These are phyloP conservation scores for Pseudochirops corinnae DNA, from an alignment of 2,797 vertebrate genomes.

Conservation along the genomic window DNA sequence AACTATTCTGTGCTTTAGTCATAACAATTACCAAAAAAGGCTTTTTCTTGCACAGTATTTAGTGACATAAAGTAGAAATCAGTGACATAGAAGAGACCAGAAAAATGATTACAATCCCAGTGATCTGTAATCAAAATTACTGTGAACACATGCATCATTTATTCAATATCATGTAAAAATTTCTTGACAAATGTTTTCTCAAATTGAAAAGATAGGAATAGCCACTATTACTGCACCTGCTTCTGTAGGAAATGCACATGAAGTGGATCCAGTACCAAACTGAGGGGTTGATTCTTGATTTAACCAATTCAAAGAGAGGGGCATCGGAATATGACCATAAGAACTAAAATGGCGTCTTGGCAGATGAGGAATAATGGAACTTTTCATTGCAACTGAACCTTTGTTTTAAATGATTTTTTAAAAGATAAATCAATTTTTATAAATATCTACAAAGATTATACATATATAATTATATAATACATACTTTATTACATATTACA, in stretches of 20 bases:
- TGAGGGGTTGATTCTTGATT: slow-evolving; percentile 86
- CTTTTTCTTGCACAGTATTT: slow-evolving; percentile 25
- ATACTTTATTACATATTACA: background rate
- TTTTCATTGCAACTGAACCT: slow-evolving; percentile 93
- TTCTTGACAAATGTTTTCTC: slow-evolving; percentile 58
- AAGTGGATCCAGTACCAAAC: slow-evolving; percentile 84
- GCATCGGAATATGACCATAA: slow-evolving; percentile 87
- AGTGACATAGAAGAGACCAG: slow-evolving; percentile 47
- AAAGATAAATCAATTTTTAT: slow-evolving; percentile 64
- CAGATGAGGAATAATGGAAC: slow-evolving; percentile 89
- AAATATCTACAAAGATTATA: slow-evolving; percentile 43
- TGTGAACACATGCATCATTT: slow-evolving; percentile 32
- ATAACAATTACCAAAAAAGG: slow-evolving; percentile 43
- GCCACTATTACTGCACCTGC: slow-evolving; percentile 84
- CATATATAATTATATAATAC: slow-evolving; percentile 11
- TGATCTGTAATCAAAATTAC: slow-evolving; percentile 31
- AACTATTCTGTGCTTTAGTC: slow-evolving; percentile 10
- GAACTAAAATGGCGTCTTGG: slow-evolving; percentile 89
- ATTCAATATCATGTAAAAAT: slow-evolving; percentile 16
- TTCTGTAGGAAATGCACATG: slow-evolving; percentile 84
- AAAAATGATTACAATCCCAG: slow-evolving; percentile 49
- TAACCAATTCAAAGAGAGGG: slow-evolving; percentile 86
- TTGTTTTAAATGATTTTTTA: slow-evolving; percentile 81
- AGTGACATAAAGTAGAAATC: slow-evolving; percentile 52
- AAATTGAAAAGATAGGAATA: background rate